Base-by-base conservation (phyloP, 2,888 invertebrate genomes). In the Pristionchus exspectatus region DNA sequence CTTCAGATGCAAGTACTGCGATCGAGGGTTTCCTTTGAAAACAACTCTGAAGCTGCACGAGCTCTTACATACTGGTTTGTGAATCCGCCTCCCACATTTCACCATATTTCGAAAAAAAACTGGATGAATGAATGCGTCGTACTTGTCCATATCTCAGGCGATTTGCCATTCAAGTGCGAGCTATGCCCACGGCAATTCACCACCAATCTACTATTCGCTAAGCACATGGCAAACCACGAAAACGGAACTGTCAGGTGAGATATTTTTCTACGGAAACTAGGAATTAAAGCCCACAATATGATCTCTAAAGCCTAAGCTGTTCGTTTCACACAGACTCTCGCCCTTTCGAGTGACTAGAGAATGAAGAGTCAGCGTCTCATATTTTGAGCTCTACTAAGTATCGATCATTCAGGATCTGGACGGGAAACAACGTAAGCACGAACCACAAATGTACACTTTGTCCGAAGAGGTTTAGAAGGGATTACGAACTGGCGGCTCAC, bases 371-470 rank as follows among this genome's bases (percentile, higher is more conserved):
- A n/a, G n/a, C n/a, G n/a, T n/a, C n/a, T n/a, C n/a, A n/a, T n/a
- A n/a, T n/a, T n/a, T n/a, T n/a, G n/a, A n/a, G n/a, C n/a, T n/a
- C n/a, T n/a, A n/a, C n/a, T n/a, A 44, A 44, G 44, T 44, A 44
- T 44, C 44, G 59, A 59, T 21, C 4, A 59, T 59, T 59, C 12
- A 59, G 59, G 12, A 44, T 44, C 9, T 44, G 44, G 59, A 3
- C 16, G 18, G 44, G 44, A 3, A 44, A 44, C 44, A 44, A 44
- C 44, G 9, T 44, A 44, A 44, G 44, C 44, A 44, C 4, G 24
- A 74, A 74, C 18, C 74, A 74, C 74, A 33, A 74, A 38, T 74
- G 74, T 18, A 38, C 74, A 30, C 74, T 74, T 1, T 74, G 74
- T 38, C 33, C 74, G 33, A 33, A 30, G 21, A 5, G 16, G 18